Evolutionary conservation across 2,797 vertebrate species (phyloP), one percentile per base, ranked within the genome.

Genomic region (Coranthus polyacanthus): DNA sequence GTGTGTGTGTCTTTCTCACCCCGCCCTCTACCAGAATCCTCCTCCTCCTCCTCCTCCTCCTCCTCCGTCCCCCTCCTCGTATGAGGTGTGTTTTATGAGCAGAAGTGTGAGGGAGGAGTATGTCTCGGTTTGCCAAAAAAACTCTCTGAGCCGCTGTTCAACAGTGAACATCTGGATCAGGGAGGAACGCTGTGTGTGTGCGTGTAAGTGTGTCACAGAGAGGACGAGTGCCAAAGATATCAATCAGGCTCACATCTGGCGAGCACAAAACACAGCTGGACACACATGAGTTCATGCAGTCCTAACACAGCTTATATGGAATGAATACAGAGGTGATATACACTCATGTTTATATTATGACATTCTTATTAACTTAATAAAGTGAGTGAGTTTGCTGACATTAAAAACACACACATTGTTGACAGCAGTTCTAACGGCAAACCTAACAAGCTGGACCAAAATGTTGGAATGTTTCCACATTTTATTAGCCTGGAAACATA

Each of bases 161-260:
- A 87, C 79, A 68, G 49, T 46, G 59, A 86, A 89, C 90, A 91
- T 89, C 88, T 91, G 88, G 81, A 87, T 79, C 16, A 26, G 85
- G 56, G 72, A 77, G 73, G 83, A 76, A 51, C 68, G 12, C 10
- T 44, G 24, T 42, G 56, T 65, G 55, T 24, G 62, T 44, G 42
- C 18, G 58, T 37, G 47, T 61, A 17, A 54, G 45, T 53, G 67
- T 59, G 78, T 45, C 45, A 72, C 68, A 38, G 56, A 39, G 68
- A 59, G 51, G 15, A 39, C 37, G 24, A 4, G 36, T 9, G 79
- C 80, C 87, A 88, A 81, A 84, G 59, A 79, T 78, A 88, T 84
- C 77, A 85, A 81, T 88, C 79, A 63, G 41, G 20, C 75, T 72
- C 75, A 65, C 86, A 89, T 85, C 75, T 88, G 85, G 83, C 59